Evolutionary conservation across 2,797 vertebrate genomes (phyloP), one percentile per base, ranked within the genome.

Genomic region (Novumbra hubbsi): DNA sequence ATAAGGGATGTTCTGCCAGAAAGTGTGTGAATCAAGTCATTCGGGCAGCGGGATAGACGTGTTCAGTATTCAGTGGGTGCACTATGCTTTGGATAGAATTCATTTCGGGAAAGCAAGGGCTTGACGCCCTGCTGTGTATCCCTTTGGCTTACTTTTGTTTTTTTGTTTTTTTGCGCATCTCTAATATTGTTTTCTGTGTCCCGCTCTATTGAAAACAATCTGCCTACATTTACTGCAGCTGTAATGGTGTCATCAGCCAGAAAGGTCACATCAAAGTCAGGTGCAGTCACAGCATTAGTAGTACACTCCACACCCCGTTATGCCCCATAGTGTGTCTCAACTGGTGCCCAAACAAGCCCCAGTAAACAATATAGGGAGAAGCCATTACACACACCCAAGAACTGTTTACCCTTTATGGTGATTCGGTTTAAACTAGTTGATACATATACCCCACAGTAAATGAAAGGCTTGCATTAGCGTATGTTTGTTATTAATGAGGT

Each of bases 61-160:
- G 34, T 62, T 88, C 73, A 78, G 79, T 85, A 84, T 85, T 87
- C 84, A 74, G 72, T n/a, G 68, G 77, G 76, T 77, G 76, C 24
- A 84, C 81, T 73, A 71, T 73, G 76, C 80, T 84, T 88, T 80
- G 81, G 83, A 81, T 85, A 82, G 87, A 87, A 87, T 83, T 90
- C 83, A 86, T 89, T 88, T 84, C 72, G 78, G 81, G 11, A 83
- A 76, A 80, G 80, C 79, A 75, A 80, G 81, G 78, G 79, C 82
- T 71, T 50, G 86, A 81, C 78, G 49, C 73, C 88, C 86, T 76
- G 69, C 83, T 78, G 86, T 38, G 84, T 80, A 75, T 85, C 78
- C 81, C 77, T 80, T 87, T 86, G 83, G 82, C 84, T 86, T 84
- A 82, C 80, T 87, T 86, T 87, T 81, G 78, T 85, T 88, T 87